Percentiles rank a stretch among this genome's conserved stretches.
phyloP scores from a whole-genome alignment of 2,888 invertebrate species.

The Tachina fera region DNA sequence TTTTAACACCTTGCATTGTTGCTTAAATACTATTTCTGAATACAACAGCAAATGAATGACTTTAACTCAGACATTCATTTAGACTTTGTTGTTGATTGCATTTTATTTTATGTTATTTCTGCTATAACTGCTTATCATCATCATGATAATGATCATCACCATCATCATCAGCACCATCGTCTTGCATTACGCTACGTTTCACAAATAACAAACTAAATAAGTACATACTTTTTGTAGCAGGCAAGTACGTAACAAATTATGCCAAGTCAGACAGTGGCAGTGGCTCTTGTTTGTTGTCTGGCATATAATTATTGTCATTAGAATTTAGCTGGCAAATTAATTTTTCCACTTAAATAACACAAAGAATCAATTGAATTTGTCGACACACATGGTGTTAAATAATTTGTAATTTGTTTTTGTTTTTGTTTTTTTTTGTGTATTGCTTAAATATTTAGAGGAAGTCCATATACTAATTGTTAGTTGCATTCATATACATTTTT shows the following conservation, averaged over 20 bases:
- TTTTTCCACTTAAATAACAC: conserved; percentile 56
- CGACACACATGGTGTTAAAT: conserved; percentile 57
- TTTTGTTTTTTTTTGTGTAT: neutral
- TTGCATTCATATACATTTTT: conserved; percentile 24
- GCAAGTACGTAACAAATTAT: conserved; percentile 35
- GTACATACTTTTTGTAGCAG: conserved; percentile 9
- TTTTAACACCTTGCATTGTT: conserved; percentile 71
- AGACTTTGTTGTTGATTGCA: conserved; percentile 18
- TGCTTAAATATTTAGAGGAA: conserved; percentile 35
- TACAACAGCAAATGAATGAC: conserved; percentile 10
- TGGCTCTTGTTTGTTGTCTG: conserved; percentile 8
- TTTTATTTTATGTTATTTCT: conserved; percentile 10
- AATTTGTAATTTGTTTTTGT: conserved; percentile 16
- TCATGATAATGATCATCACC: conserved; percentile 13
- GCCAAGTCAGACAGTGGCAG: conserved; percentile 43
- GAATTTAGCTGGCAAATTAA: conserved; percentile 71
- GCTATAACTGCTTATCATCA: conserved; percentile 33
- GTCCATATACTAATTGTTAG: conserved; percentile 9
- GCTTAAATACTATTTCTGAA: conserved; percentile 35
- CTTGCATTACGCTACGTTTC: conserved; percentile 50
- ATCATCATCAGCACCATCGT: conserved; percentile 33
- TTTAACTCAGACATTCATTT: conserved; percentile 23
- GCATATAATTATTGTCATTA: conserved; percentile 70
- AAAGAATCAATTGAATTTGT: conserved; percentile 47
- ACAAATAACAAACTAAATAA: conserved; percentile 33